Evolutionary conservation across 2,797 vertebrate species (phyloP), one percentile per base, ranked within the genome.

Genomic region (Poecilia picta): DNA sequence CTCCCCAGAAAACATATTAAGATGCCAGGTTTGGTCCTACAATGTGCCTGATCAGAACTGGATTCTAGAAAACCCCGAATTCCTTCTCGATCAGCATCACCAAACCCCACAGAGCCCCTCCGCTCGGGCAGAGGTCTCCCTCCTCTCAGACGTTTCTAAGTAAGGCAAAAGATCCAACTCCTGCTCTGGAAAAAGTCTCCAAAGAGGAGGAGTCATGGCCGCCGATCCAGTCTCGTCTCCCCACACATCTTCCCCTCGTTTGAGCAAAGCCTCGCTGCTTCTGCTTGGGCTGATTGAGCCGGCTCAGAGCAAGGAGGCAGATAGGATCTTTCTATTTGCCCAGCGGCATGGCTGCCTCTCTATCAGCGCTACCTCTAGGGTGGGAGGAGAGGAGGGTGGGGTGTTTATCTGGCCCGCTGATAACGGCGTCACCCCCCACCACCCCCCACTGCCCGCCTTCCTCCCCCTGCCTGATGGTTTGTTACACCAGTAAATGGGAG

Each of bases 321-420:
- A 96, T 96, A 96, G 86, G 89, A 96, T 96, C 95, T 95, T 95
- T 93, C 92, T 93, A 94, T 96, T 95, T 95, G 91, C 91, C 95
- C 94, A 86, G 89, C 89, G 91, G 94, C 93, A 39, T 91, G 91
- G 78, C 90, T 87, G 92, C 90, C 90, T 92, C 91, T 93, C 90
- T 93, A 93, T 95, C 93, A 89, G 87, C 79, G 70, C 85, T 93
- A 92, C 92, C 94, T 94, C 92, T 94, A 88, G 88, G 94, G 91
- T 28, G 53, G 53, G 93, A 31, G 62, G 33, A 20, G 31, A 3
- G 10, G 62, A 39, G 18, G 62, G 18, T 31, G 92, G 90, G 92
- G 28, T 28, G 91, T 93, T 95, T 95, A 95, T 95, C 94, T 95
- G 92, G 91, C 88, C 87, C 88, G 91, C 93, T 94, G 95, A 96